A percentile compares a stretch with the other conserved stretches of the same genome.
These are phyloP conservation scores for Caenorhabditis parvicauda DNA, from an alignment of 2,888 invertebrate species.

Conservation along the genomic window DNA sequence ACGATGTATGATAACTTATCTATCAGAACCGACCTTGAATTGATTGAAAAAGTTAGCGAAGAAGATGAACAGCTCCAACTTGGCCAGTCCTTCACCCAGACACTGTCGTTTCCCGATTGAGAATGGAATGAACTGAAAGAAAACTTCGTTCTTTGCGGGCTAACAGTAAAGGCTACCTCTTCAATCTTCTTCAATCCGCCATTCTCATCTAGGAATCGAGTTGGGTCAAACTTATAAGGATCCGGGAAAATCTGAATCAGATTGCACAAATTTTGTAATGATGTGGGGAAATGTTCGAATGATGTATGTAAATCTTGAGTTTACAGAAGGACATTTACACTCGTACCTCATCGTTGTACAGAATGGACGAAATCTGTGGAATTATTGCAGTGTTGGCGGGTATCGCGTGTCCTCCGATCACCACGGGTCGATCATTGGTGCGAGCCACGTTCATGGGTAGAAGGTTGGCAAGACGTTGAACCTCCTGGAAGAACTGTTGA, in stretches of 20 bases:
- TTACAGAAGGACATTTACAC: too few relatives aligned
- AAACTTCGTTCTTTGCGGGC: neutral
- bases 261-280: neutral
- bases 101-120: conserved; percentile 40
- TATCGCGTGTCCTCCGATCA: conserved; percentile 16
- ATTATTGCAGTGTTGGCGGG: conserved; percentile 21
- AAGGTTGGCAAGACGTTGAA: conserved; percentile 32
- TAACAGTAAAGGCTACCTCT: conserved; percentile 2
- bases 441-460: conserved; percentile 32
- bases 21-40: conserved; percentile 13
- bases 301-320: too few relatives aligned
- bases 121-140: conserved; percentile 27
- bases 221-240: conserved; percentile 22
- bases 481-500: conserved; percentile 19
- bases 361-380: conserved; percentile 32
- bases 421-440: conserved; percentile 12
- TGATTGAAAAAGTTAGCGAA: conserved; percentile 33
- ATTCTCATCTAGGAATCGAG: conserved; percentile 15
- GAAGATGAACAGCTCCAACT: conserved; percentile 34
- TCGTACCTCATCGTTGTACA: conserved; percentile 22
- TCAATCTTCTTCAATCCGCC: conserved; percentile 22
- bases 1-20: neutral
- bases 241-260: conserved; percentile 27
- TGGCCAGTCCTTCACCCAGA: conserved; percentile 34
- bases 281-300: too few relatives aligned